Base-by-base conservation (phyloP, 1,140 invertebrate genomes). In the Aphaenogaster floridana region DNA sequence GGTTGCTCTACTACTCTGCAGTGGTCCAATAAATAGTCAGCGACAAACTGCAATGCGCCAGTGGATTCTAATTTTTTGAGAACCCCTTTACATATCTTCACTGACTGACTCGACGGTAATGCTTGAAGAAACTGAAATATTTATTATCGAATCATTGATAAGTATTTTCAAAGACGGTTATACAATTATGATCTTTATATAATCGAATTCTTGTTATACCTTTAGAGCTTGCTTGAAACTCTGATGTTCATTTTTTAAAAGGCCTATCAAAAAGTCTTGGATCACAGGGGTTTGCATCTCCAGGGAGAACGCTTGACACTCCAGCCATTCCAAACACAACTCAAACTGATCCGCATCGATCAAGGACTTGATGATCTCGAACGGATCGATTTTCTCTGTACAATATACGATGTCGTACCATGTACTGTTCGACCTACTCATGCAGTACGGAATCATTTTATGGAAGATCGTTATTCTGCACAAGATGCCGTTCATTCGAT, bases 1-100 rank as follows among this genome's bases (percentile, higher is more conserved):
- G 94, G 93, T 80, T 92, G 95, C 50, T 96, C 94, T 17, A 93
- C 92, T 0, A 95, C 52, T 59, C 89, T 88, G 17, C 91, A 95
- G 79, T 96, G 93, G 36, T 95, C 93, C 3, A 96, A 90, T 54
- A 97, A 94, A 91, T 96, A 97, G 54, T 96, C 95, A 0, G 97
- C 94, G 11, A 97, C 94, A 86, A 97, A 97, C 92, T 96, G 94
- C 8, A 97, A 94, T 59, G 97, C 95, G 28, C 96, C 93, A 0
- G 97, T 94, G 45, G 97, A 97, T 85, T 96, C 95, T 6, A 97
- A 94, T 93, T 96, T 96, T 52, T 96, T 95, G 66, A 97, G 95
- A 79, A 97, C 95, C 42, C 95, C 95, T 83, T 96, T 96, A 68
- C 97, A 96, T 9, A 97, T 94, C 68, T 96, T 95, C 5, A 96